Percentiles rank a stretch among this genome's conserved stretches.
phyloP scores from a whole-genome alignment of 92 coral and sea anemone genomes.

The Siderastrea radians region DNA sequence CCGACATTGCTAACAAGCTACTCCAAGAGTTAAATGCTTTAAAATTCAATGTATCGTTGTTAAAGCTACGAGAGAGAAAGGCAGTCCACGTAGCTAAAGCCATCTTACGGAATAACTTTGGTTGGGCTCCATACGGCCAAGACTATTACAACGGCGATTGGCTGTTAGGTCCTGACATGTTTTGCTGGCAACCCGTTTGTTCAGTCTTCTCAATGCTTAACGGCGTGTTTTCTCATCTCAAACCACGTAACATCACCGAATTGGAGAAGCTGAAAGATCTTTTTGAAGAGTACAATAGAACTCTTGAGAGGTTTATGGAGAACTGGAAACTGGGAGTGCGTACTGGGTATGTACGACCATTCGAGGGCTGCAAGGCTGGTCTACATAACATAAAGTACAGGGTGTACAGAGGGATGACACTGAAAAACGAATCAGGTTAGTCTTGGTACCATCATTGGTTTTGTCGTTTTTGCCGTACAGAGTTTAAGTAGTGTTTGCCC shows the following conservation, averaged over 20 bases:
- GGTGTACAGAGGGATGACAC: constrained; percentile 20
- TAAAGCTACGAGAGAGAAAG: constrained; percentile 68
- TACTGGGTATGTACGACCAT: constrained; percentile 75
- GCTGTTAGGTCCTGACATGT: constrained; percentile 75
- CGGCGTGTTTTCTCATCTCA: constrained; percentile 14
- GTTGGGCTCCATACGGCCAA: constrained; percentile 65
- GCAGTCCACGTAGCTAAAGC: constrained; percentile 67
- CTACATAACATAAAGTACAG: constrained; percentile 50
- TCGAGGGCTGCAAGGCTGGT: constrained; percentile 60
- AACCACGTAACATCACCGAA: constrained; percentile 55
- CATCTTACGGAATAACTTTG: constrained; percentile 69
- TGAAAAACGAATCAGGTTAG: constrained; percentile 35
- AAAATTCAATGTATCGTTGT: constrained; percentile 8
- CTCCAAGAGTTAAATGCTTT: constrained; percentile 32
- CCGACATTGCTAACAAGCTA: constrained; percentile 49
- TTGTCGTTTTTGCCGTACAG: no score
- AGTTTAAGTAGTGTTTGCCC: no score
- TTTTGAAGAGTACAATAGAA: constrained; percentile 46
- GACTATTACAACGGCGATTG: constrained; percentile 88
- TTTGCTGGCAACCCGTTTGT: constrained; percentile 81
- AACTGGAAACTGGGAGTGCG: constrained; percentile 76
- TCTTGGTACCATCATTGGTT: background rate
- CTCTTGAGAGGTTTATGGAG: constrained; percentile 63
- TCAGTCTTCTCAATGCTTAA: background rate
- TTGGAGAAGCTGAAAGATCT: constrained; percentile 45